Evolutionary conservation across 2,113 vertebrate species (phyloP).

Genomic region (Acanthochromis polyacanthus): DNA sequence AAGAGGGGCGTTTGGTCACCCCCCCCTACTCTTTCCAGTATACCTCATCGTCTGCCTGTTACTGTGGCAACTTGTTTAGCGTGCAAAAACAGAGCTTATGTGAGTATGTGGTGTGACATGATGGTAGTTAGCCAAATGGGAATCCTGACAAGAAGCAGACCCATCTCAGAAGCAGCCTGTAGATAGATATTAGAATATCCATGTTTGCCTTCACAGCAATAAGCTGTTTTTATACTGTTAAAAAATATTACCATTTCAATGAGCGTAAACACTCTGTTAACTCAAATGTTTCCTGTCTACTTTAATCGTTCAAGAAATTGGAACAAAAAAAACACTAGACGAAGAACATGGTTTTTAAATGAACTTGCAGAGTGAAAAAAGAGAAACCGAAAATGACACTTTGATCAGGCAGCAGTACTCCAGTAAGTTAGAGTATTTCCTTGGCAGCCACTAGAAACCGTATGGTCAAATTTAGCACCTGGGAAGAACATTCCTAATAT

Average conservation of each 20-base stretch:
- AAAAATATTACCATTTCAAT: constrained; percentile 25
- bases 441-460: constrained; percentile 52
- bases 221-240: constrained; percentile 33
- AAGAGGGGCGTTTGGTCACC: constrained; percentile 74
- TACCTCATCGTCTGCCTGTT: constrained; percentile 73
- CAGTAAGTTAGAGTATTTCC: constrained; percentile 20
- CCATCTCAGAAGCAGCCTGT: constrained; percentile 47
- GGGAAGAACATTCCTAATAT: constrained; percentile 75
- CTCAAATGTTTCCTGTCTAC: constrained; percentile 8
- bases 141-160: constrained; percentile 59
- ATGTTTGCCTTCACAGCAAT: constrained; percentile 10
- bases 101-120: constrained; percentile 43
- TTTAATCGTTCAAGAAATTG: constrained; percentile 17
- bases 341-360: constrained; percentile 16
- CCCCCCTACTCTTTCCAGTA: constrained; percentile 31
- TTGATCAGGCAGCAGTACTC: constrained; percentile 44
- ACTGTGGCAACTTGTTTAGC: constrained; percentile 79
- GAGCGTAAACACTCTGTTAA: neutral
- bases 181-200: constrained; percentile 59
- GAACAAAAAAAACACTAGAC: constrained; percentile 3
- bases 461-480: constrained; percentile 76
- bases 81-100: constrained; percentile 65
- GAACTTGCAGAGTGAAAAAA: neutral
- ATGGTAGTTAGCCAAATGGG: constrained; percentile 49
- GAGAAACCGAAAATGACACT: constrained; percentile 20